phyloP scores from a whole-genome alignment of 2,797 vertebrate species.

The Apogon talboti region DNA sequence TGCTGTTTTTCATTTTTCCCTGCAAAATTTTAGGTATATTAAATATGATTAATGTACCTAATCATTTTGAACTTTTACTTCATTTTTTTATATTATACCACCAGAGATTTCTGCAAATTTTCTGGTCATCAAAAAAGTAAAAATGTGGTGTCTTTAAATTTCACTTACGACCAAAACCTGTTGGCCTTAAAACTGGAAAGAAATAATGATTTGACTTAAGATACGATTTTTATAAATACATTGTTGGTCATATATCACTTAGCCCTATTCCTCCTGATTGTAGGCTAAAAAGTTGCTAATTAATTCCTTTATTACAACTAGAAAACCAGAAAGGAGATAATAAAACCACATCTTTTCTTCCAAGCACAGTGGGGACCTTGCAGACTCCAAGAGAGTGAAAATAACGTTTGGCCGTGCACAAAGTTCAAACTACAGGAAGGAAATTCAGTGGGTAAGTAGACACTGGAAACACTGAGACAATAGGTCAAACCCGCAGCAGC shows the following conservation, averaged over 20 bases:
- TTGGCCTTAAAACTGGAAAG: no score
- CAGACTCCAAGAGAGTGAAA: background rate
- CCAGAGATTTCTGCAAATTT: no score
- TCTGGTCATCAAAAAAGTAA: background rate
- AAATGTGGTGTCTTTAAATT: no score
- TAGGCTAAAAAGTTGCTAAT: background rate
- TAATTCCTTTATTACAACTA: background rate
- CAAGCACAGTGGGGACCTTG: background rate
- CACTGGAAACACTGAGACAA: conserved; percentile 46
- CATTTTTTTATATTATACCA: no score
- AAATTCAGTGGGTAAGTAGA: conserved; percentile 18
- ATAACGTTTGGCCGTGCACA: background rate
- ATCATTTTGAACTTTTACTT: no score
- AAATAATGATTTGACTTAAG: no score
- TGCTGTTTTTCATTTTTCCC: no score
- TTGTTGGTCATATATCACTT: background rate
- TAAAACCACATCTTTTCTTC: background rate
- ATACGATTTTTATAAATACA: no score
- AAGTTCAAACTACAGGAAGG: conserved; percentile 38
- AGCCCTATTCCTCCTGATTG: background rate
- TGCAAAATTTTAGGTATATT: no score
- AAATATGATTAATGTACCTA: no score
- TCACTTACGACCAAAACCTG: no score
- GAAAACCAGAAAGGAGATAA: background rate
- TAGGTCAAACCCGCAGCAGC: background rate